Evolutionary conservation across 2,888 invertebrate species (phyloP).

Genomic region (Pardosa pseudoannulata): DNA sequence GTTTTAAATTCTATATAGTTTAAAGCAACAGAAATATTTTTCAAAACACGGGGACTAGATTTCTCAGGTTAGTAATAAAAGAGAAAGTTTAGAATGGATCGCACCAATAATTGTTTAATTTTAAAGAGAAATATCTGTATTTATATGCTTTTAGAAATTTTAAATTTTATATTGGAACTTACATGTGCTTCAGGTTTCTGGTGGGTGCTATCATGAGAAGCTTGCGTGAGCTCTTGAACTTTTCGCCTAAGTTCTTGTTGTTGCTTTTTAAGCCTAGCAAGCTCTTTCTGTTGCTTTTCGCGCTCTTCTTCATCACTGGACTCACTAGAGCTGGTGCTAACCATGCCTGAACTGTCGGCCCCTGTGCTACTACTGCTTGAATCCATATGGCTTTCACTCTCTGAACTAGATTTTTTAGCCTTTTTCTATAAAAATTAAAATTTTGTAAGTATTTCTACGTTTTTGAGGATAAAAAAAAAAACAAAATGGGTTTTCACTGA

Average conservation of each 20-base stretch:
- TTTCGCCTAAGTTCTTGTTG: slow-evolving; percentile 63
- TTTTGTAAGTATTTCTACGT: background rate
- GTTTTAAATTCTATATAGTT: too few relatives aligned
- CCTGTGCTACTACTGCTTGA: slow-evolving; percentile 58
- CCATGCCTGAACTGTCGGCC: slow-evolving; percentile 42
- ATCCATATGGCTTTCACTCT: slow-evolving; percentile 58
- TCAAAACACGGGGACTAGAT: too few relatives aligned
- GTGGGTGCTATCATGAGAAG: slow-evolving; percentile 54
- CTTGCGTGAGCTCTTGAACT: slow-evolving; percentile 69
- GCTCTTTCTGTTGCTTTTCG: slow-evolving; percentile 59
- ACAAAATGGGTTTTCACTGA: too few relatives aligned
- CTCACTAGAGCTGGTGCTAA: slow-evolving; percentile 61
- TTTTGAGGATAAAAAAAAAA: background rate
- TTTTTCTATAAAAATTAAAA: slow-evolving; percentile 56
- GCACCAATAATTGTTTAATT: too few relatives aligned
- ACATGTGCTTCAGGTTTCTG: slow-evolving; percentile 68
- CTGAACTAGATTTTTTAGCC: slow-evolving; percentile 65
- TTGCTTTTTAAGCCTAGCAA: slow-evolving; percentile 59
- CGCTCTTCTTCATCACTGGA: slow-evolving; percentile 68
- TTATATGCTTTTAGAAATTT: too few relatives aligned
- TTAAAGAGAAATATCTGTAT: too few relatives aligned
- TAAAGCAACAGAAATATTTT: too few relatives aligned
- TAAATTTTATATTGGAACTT: slow-evolving; percentile 27
- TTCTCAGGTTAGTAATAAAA: too few relatives aligned
- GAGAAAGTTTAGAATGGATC: too few relatives aligned